These are phyloP conservation scores for Geococcyx californianus DNA, from an alignment of 2,113 vertebrate species.

Conservation along the genomic window DNA sequence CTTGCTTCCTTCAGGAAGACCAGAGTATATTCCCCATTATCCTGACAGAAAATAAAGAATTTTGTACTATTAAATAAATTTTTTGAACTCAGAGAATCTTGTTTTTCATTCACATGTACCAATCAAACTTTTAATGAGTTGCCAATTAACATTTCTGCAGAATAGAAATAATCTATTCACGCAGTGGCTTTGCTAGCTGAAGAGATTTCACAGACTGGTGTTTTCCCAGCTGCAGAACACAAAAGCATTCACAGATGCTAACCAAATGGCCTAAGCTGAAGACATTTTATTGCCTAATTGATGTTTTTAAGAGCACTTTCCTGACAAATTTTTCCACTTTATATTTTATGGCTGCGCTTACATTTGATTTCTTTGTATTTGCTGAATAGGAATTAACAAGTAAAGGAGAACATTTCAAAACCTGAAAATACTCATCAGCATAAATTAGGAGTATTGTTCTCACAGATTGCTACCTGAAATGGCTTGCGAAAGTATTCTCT, in stretches of 20 bases:
- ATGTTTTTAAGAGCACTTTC: background rate
- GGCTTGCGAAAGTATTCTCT: background rate
- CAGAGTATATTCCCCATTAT: rapidly evolving
- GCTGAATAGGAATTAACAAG: slow-evolving; percentile 22
- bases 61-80: background rate
- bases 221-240: background rate
- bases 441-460: slow-evolving; percentile 1
- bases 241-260: background rate
- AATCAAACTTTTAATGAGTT: background rate
- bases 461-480: background rate
- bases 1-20: background rate
- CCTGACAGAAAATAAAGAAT: background rate
- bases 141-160: background rate
- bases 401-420: background rate
- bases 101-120: background rate
- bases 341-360: background rate
- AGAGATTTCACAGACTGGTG: background rate
- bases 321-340: background rate
- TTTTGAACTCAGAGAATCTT: background rate
- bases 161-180: background rate
- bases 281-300: background rate
- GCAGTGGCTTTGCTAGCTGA: background rate
- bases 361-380: background rate
- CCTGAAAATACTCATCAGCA: background rate
- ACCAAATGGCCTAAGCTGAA: background rate